A percentile compares a stretch with the other conserved stretches of the same genome.
Evolutionary conservation across 2,113 vertebrate species (phyloP).

Genomic region (Halcyon malimbica): DNA sequence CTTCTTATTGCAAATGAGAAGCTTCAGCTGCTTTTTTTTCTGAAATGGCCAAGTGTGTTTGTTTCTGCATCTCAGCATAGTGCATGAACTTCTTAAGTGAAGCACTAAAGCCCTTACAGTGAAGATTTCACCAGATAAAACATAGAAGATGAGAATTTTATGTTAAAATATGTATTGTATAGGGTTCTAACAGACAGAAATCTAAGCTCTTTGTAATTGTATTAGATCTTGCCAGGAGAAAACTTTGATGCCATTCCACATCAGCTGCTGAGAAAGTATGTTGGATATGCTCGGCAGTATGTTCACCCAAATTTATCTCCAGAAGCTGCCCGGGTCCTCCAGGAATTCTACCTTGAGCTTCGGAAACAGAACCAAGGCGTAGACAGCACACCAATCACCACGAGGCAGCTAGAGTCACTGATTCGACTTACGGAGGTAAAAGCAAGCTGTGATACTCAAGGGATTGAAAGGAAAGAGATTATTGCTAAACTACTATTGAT

Average conservation of each 20-base stretch:
- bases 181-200: neutral
- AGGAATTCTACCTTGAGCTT: slow-evolving; percentile 93
- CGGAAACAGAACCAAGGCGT: slow-evolving; percentile 86
- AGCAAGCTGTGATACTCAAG: neutral
- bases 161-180: neutral
- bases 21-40: neutral
- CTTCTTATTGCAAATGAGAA: neutral
- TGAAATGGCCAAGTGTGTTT: neutral
- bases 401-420: slow-evolving; percentile 92
- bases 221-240: slow-evolving; percentile 84
- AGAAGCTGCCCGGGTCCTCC: slow-evolving; percentile 89
- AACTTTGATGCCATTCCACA: slow-evolving; percentile 88
- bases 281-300: slow-evolving; percentile 94
- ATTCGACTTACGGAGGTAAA: slow-evolving; percentile 92
- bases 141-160: neutral
- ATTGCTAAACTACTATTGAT: neutral
- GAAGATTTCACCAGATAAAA: neutral
- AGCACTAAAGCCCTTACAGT: neutral
- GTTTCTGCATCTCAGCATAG: neutral
- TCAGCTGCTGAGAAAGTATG: slow-evolving; percentile 91
- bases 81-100: neutral
- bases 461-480: neutral
- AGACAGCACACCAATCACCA: slow-evolving; percentile 94
- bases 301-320: slow-evolving; percentile 85
- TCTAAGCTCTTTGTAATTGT: neutral